phyloP scores from a whole-genome alignment of 2,113 vertebrate species.

The Lates calcarifer region DNA sequence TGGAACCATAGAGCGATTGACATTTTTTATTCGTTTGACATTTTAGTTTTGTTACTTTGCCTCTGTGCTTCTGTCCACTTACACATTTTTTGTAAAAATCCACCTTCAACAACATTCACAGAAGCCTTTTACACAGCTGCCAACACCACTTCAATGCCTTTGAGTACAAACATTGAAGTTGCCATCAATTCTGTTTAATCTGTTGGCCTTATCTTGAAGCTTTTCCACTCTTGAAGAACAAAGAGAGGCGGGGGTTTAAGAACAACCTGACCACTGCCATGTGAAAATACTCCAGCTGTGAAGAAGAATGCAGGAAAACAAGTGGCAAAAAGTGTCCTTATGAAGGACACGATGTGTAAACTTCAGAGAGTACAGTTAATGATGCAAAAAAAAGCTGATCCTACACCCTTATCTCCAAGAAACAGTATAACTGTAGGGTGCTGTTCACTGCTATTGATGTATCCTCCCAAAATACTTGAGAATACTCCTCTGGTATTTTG shows the following conservation, averaged over 20 bases:
- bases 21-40: neutral
- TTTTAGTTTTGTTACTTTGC: neutral
- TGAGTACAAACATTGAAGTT: constrained; percentile 14
- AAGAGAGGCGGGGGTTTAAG: too few species aligned
- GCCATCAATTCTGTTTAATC: constrained; percentile 43
- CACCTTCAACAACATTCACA: neutral
- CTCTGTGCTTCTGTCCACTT: neutral
- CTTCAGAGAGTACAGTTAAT: constrained; percentile 11
- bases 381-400: constrained; percentile 8
- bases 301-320: neutral
- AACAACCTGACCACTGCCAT: neutral
- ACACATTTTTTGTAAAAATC: neutral
- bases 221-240: constrained; percentile 12
- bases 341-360: neutral
- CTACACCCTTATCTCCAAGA: neutral
- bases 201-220: constrained; percentile 24
- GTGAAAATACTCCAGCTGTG: neutral
- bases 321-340: neutral
- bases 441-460: neutral
- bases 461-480: neutral
- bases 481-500: neutral
- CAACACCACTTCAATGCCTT: constrained; percentile 30
- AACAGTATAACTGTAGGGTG: neutral
- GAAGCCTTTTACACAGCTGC: constrained; percentile 23
- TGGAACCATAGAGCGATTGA: neutral